Evolutionary conservation across 2,797 vertebrate genomes (phyloP).

Genomic region (Peromyscus eremicus): DNA sequence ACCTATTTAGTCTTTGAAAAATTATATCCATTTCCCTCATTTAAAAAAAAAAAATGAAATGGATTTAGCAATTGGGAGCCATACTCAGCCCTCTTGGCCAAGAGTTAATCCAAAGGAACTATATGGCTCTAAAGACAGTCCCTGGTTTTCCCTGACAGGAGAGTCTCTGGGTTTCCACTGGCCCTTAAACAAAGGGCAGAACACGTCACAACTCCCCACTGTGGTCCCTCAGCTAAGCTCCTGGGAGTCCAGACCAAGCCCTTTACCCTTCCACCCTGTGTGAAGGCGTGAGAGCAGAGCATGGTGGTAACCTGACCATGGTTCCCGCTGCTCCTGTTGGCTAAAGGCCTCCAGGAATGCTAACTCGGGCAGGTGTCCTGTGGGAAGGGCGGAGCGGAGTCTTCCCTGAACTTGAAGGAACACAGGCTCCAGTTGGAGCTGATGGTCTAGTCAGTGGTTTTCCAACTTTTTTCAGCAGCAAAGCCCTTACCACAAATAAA

Average conservation of each 20-base stretch:
- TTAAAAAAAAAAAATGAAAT: conserved; percentile 76
- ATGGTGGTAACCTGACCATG: conserved; percentile 38
- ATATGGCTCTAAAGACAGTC: conserved; percentile 83
- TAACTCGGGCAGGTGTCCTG: conserved; percentile 14
- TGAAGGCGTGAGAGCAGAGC: conserved; percentile 64
- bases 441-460: conserved; percentile 79
- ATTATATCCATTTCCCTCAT: conserved; percentile 76
- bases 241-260: conserved; percentile 68
- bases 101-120: conserved; percentile 83
- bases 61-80: conserved; percentile 82
- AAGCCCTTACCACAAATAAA: conserved; percentile 81
- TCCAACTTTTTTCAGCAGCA: conserved; percentile 80
- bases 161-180: conserved; percentile 76
- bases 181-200: conserved; percentile 67
- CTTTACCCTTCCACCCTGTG: conserved; percentile 50
- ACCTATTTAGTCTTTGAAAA: conserved; percentile 79
- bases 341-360: conserved; percentile 59
- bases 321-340: conserved; percentile 42
- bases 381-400: conserved; percentile 41
- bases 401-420: conserved; percentile 64
- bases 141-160: conserved; percentile 84
- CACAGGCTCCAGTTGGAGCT: conserved; percentile 70
- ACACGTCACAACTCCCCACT: conserved; percentile 66
- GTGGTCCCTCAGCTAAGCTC: conserved; percentile 71
- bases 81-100: conserved; percentile 83